Evolutionary conservation across 2,888 invertebrate species (phyloP).

Genomic region (Sinohyriopsis cumingii): DNA sequence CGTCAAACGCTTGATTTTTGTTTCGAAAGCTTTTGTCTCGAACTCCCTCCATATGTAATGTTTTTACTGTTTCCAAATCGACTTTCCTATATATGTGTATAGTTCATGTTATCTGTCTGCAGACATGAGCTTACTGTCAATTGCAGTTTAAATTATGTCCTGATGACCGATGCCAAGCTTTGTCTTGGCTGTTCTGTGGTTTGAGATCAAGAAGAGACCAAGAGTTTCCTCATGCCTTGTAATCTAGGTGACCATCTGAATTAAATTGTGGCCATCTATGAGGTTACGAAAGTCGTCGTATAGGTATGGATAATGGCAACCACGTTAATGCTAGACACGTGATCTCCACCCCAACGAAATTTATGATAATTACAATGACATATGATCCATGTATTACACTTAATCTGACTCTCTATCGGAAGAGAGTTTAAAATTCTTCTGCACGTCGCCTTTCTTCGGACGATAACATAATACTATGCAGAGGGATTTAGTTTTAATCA

Average conservation of each 20-base stretch:
- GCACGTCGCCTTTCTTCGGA: no score
- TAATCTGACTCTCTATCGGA: no score
- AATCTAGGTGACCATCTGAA: conserved; percentile 12
- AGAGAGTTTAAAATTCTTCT: no score
- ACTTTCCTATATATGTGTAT: conserved; percentile 2
- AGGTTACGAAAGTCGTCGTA: conserved; percentile 3
- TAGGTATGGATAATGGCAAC: background rate
- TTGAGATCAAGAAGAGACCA: conserved; percentile 7
- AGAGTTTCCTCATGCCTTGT: conserved; percentile 5
- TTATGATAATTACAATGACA: conserved; percentile 14
- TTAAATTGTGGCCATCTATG: conserved; percentile 8
- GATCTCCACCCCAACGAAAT: conserved; percentile 8
- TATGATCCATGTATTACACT: background rate
- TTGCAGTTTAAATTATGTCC: background rate
- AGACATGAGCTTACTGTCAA: background rate
- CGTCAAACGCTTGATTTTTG: background rate
- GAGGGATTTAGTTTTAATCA: no score
- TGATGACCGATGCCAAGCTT: conserved; percentile 5
- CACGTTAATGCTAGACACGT: conserved; percentile 2
- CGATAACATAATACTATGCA: no score
- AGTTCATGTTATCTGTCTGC: background rate
- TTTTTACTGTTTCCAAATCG: background rate
- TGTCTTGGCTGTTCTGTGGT: conserved; percentile 5
- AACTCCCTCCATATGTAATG: background rate
- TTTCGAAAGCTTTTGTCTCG: background rate